Conservation (phyloP, 2,888 invertebrate species). For the Acanthococcus lagerstroemiae region DNA sequence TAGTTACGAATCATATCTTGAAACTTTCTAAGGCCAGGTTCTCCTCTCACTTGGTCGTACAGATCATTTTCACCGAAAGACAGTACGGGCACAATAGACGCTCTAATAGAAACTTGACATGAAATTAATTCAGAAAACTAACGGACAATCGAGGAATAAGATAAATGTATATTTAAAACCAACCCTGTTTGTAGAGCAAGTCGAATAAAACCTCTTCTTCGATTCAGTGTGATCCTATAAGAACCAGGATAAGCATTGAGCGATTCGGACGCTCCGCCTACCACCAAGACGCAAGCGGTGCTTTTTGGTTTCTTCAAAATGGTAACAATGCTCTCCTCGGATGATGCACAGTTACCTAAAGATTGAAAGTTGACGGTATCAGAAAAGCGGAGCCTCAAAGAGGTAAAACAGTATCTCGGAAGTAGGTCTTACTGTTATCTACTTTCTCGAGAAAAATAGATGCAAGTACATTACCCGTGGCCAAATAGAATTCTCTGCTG, state of each 20-base stretch:
- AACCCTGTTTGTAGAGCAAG: conserved; percentile 64
- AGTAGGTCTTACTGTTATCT: not conserved
- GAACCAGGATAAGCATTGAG: conserved; percentile 68
- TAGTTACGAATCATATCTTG: not conserved
- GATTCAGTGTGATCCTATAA: conserved; percentile 60
- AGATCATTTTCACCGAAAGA: conserved; percentile 84
- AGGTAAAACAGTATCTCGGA: not conserved
- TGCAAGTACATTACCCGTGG: not conserved
- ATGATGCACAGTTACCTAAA: conserved; percentile 48
- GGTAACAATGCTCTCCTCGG: conserved; percentile 55
- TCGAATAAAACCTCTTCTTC: conserved; percentile 66
- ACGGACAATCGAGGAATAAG: no score
- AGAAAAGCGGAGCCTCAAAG: not conserved
- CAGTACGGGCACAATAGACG: conserved; percentile 73
- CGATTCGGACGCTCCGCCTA: conserved; percentile 84
- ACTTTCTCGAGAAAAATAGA: not conserved
- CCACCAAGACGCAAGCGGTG: conserved; percentile 54
- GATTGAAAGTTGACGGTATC: no score
- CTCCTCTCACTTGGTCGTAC: conserved; percentile 55
- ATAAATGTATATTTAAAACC: no score
- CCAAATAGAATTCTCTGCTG: conserved; percentile 55
- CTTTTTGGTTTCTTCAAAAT: conserved; percentile 46
- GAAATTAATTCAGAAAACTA: not conserved
- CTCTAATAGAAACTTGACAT: conserved; percentile 50
- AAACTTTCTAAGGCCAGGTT: not conserved